These are phyloP conservation scores for Nebria ingens DNA, from an alignment of 1,140 invertebrate species.

Conservation along the genomic window DNA sequence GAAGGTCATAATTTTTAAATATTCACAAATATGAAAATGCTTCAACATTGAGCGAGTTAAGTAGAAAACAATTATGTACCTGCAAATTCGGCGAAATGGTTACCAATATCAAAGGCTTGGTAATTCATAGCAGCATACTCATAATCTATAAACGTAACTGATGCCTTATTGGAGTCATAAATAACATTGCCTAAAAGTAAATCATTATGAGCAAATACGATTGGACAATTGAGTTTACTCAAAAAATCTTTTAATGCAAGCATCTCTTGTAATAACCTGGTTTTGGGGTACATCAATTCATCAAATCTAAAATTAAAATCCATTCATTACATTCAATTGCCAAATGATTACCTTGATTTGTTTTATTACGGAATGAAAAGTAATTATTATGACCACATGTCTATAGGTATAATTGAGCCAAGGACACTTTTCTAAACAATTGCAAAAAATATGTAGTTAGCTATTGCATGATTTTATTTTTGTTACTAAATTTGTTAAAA, in stretches of 20 bases:
- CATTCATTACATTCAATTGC: too few relatives aligned
- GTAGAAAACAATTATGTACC: slow-evolving; percentile 52
- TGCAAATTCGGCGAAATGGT: slow-evolving; percentile 97
- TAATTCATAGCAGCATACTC: slow-evolving; percentile 94
- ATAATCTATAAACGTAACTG: slow-evolving; percentile 92
- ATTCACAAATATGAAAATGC: not conserved
- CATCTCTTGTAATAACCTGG: slow-evolving; percentile 58
- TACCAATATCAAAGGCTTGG: slow-evolving; percentile 93
- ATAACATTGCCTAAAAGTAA: slow-evolving; percentile 90
- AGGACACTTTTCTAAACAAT: too few relatives aligned
- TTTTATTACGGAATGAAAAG: too few relatives aligned
- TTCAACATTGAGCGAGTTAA: too few relatives aligned
- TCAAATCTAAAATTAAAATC: slow-evolving; percentile 50
- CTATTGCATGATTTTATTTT: too few relatives aligned
- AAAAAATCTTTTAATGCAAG: slow-evolving; percentile 54
- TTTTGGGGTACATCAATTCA: slow-evolving; percentile 52
- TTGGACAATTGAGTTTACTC: slow-evolving; percentile 54
- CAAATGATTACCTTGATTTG: too few relatives aligned
- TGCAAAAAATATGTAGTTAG: too few relatives aligned
- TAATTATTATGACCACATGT: too few relatives aligned
- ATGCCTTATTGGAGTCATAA: slow-evolving; percentile 56
- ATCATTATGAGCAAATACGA: slow-evolving; percentile 97
- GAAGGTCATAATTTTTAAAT: not conserved
- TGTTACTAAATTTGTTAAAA: too few relatives aligned
- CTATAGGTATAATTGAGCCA: too few relatives aligned